These are phyloP conservation scores for Aleiodes sp. DNA, from an alignment of 1,140 invertebrate genomes.

Conservation along the genomic window DNA sequence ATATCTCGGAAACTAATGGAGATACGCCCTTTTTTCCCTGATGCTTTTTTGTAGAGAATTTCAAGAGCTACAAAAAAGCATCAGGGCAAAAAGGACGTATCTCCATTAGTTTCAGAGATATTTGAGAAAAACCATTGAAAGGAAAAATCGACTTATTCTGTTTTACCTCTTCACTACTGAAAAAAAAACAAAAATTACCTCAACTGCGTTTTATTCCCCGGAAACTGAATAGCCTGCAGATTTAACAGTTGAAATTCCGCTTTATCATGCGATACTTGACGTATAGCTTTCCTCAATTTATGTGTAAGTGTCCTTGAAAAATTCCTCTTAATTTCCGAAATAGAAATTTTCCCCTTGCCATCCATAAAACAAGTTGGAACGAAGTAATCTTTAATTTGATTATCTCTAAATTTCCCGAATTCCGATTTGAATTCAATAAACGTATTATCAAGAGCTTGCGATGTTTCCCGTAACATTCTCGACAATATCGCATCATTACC, in stretches of 20 bases:
- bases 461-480: conserved; percentile 56
- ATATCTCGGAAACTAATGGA: too few species aligned
- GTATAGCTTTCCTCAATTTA: conserved; percentile 50
- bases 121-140: too few species aligned
- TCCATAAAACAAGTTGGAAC: conserved; percentile 54
- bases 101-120: too few species aligned
- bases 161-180: not conserved
- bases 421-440: conserved; percentile 50
- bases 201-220: conserved; percentile 62
- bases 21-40: too few species aligned
- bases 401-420: conserved; percentile 48
- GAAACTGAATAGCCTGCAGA: conserved; percentile 58
- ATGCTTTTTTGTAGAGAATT: too few species aligned
- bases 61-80: too few species aligned
- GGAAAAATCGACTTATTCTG: too few species aligned
- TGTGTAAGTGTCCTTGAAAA: conserved; percentile 53
- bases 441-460: conserved; percentile 56
- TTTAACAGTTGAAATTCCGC: conserved; percentile 64
- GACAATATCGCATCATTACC: conserved; percentile 53
- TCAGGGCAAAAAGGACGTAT: too few species aligned
- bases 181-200: conserved; percentile 43
- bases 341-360: conserved; percentile 45
- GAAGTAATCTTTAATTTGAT: conserved; percentile 57
- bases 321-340: conserved; percentile 54
- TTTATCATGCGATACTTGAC: conserved; percentile 57